These are phyloP conservation scores for Pogonophryne albipinna DNA, from an alignment of 2,797 vertebrate genomes.

Conservation along the genomic window DNA sequence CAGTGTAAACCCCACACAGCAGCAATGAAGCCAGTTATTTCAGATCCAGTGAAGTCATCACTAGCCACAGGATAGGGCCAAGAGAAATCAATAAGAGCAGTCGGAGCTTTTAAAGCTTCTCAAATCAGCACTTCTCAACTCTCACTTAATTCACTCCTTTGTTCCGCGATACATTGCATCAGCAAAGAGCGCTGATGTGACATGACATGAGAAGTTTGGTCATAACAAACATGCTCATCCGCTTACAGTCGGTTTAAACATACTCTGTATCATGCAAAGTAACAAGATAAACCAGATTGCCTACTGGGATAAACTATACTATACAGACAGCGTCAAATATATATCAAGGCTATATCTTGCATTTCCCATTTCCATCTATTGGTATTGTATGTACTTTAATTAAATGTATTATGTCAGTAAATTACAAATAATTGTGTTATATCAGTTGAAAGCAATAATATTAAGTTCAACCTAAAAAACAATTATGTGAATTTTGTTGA, in stretches of 20 bases:
- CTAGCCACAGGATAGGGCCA: slow-evolving; percentile 9
- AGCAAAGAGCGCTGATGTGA: not conserved
- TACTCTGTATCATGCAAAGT: slow-evolving; percentile 3
- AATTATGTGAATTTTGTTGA: no score
- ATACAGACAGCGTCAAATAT: no score
- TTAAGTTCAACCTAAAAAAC: no score
- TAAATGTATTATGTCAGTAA: no score
- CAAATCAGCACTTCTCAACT: slow-evolving; percentile 35
- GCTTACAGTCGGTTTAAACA: not conserved
- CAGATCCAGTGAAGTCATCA: slow-evolving; percentile 33
- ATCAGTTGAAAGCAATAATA: no score
- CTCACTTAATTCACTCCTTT: slow-evolving; percentile 36
- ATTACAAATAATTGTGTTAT: no score
- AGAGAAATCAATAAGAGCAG: slow-evolving; percentile 30
- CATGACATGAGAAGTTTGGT: not conserved
- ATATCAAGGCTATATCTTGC: no score
- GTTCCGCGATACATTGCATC: not conserved
- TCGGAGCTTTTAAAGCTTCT: slow-evolving; percentile 24
- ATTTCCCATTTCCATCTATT: no score
- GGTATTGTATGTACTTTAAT: no score
- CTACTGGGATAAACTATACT: not conserved
- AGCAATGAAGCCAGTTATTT: slow-evolving; percentile 15
- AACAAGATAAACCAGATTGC: not conserved
- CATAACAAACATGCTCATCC: not conserved
- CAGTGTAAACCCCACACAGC: not conserved